phyloP scores from a whole-genome alignment of 2,113 vertebrate species.

The Pleuronectes platessa region DNA sequence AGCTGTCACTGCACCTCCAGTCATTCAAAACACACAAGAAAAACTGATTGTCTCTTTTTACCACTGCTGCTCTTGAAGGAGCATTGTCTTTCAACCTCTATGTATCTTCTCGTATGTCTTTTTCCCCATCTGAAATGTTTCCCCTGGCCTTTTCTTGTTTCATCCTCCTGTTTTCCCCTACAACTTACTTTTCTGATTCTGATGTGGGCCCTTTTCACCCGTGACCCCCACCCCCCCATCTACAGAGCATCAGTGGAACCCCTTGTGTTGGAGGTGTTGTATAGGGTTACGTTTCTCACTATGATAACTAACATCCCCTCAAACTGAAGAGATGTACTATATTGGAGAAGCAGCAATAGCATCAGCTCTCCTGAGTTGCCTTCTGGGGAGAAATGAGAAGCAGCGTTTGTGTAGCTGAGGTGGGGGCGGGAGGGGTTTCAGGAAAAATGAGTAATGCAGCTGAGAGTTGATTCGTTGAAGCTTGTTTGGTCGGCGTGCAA shows the following conservation, averaged over 20 bases:
- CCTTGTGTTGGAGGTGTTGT: slow-evolving; percentile 26
- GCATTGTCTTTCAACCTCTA: slow-evolving; percentile 8
- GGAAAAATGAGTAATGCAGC: slow-evolving; percentile 8
- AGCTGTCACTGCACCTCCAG: slow-evolving; percentile 68
- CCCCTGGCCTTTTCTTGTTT: slow-evolving; percentile 13
- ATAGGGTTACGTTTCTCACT: slow-evolving; percentile 24
- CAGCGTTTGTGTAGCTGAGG: slow-evolving; percentile 11
- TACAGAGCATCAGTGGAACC: not conserved
- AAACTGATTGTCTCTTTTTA: slow-evolving; percentile 20
- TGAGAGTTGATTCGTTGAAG: not conserved
- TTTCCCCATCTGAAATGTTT: slow-evolving; percentile 12
- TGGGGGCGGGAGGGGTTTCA: not conserved
- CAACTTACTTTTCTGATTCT: slow-evolving; percentile 6
- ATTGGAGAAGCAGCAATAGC: slow-evolving; percentile 27
- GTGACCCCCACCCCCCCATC: slow-evolving; percentile 12
- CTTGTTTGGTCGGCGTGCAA: not conserved
- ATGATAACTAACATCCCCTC: slow-evolving; percentile 15
- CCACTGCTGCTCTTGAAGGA: slow-evolving; percentile 30
- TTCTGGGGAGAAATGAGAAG: slow-evolving; percentile 44
- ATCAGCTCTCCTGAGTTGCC: slow-evolving; percentile 15
- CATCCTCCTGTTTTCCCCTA: not conserved
- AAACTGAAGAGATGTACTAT: slow-evolving; percentile 20
- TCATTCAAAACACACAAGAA: slow-evolving; percentile 60
- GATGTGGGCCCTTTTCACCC: not conserved
- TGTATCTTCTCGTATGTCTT: not conserved